Conservation (phyloP, 2,888 invertebrate genomes). For the Meandrusa payeni region DNA sequence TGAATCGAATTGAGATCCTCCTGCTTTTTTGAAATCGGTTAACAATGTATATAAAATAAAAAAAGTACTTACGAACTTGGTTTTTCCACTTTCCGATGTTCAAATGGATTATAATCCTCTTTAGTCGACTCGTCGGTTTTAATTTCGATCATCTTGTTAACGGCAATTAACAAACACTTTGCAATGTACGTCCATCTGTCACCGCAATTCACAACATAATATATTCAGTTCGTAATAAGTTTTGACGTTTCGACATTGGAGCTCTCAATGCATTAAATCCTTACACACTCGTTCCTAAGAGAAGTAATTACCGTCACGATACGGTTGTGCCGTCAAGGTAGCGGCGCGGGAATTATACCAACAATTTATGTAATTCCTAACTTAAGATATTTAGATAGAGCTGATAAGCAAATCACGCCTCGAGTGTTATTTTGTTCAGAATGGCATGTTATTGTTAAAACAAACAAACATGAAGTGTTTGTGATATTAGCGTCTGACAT, state of each 20-base stretch:
- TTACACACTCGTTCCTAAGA: no score
- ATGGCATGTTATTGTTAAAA: conserved; percentile 22
- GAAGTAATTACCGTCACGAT: no score
- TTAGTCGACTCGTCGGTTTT: conserved; percentile 34
- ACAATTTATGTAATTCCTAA: conserved; percentile 32
- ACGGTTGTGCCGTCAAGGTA: no score
- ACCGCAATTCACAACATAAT: conserved; percentile 7
- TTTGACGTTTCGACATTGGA: no score
- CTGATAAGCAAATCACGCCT: conserved; percentile 31
- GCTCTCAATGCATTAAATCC: no score
- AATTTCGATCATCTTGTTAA: conserved; percentile 10
- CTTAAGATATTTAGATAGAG: conserved; percentile 40
- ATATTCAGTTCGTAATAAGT: conserved; percentile 7
- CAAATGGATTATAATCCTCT: conserved; percentile 62
- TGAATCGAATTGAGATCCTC: no score
- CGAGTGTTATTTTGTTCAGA: conserved; percentile 11
- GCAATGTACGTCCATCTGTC: conserved; percentile 6
- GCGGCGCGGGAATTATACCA: conserved; percentile 8
- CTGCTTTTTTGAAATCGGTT: no score
- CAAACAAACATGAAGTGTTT: no score
- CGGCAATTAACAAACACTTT: neutral
- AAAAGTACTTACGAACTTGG: conserved; percentile 68
- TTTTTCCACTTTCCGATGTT: conserved; percentile 65
- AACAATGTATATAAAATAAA: no score
- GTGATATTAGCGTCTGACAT: no score